phyloP scores from a whole-genome alignment of 2,888 invertebrate genomes.

The Caenorhabditis uteleia region DNA sequence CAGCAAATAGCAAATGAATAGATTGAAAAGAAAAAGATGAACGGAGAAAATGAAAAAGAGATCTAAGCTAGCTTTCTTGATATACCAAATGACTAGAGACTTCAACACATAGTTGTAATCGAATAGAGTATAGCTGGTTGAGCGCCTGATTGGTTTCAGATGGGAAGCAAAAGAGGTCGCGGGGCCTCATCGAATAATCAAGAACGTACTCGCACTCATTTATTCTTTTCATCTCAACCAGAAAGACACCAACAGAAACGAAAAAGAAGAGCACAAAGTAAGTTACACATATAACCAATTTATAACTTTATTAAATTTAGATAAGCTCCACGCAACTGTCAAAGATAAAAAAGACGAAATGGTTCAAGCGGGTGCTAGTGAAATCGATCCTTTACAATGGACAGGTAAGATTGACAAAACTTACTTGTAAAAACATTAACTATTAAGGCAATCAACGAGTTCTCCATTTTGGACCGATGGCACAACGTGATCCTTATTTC shows the following conservation, averaged over 20 bases:
- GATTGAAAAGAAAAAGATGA: too few relatives aligned
- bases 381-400: slow-evolving; percentile 67
- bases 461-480: slow-evolving; percentile 70
- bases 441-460: slow-evolving; percentile 69
- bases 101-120: too few relatives aligned
- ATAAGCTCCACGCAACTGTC: slow-evolving; percentile 62
- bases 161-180: slow-evolving; percentile 56
- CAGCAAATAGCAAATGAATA: too few relatives aligned
- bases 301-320: slow-evolving; percentile 39
- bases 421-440: slow-evolving; percentile 1
- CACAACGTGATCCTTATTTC: slow-evolving; percentile 69
- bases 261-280: slow-evolving; percentile 67
- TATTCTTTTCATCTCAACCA: slow-evolving; percentile 62
- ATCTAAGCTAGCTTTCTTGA: too few relatives aligned
- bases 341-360: slow-evolving; percentile 69
- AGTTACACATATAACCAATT: slow-evolving; percentile 17
- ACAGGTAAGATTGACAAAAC: too few relatives aligned
- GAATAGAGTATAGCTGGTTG: too few relatives aligned
- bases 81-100: too few relatives aligned
- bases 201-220: slow-evolving; percentile 66
- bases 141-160: slow-evolving; percentile 52
- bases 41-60: too few relatives aligned
- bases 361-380: slow-evolving; percentile 63
- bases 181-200: slow-evolving; percentile 45
- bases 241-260: slow-evolving; percentile 63